These are phyloP conservation scores for Stichopus horrens DNA, from an alignment of 53 echinoderm and acorn worm species.

Conservation along the genomic window DNA sequence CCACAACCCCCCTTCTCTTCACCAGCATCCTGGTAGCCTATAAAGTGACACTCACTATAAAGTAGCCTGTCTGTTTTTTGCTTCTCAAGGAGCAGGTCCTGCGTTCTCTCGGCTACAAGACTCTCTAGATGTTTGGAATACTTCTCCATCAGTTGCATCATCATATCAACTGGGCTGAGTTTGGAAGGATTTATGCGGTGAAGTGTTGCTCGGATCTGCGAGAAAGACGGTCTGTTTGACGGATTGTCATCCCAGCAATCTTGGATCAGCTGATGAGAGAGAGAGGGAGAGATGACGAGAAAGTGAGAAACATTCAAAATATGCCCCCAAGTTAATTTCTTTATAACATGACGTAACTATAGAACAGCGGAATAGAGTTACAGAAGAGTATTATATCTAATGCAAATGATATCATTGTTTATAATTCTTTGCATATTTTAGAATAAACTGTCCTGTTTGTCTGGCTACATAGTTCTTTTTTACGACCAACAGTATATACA, in stretches of 20 bases:
- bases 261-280: slow-evolving; percentile 68
- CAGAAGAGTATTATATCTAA: no score
- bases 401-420: no score
- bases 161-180: slow-evolving; percentile 94
- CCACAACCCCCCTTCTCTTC: neutral
- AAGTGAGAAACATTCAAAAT: no score
- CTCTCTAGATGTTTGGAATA: slow-evolving; percentile 94
- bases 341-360: no score
- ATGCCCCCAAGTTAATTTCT: no score
- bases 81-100: slow-evolving; percentile 86
- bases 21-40: neutral
- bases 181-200: slow-evolving; percentile 95
- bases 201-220: slow-evolving; percentile 75
- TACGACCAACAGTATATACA: no score
- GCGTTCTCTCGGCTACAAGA: slow-evolving; percentile 88
- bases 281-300: neutral
- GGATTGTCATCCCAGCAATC: slow-evolving; percentile 82
- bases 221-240: slow-evolving; percentile 77
- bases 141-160: slow-evolving; percentile 99
- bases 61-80: slow-evolving; percentile 96
- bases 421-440: no score
- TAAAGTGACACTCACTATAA: slow-evolving; percentile 71
- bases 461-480: no score
- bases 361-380: no score
- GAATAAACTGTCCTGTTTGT: no score